phyloP scores from a whole-genome alignment of 1,140 invertebrate genomes.

The Leptonema lineaticorne region DNA sequence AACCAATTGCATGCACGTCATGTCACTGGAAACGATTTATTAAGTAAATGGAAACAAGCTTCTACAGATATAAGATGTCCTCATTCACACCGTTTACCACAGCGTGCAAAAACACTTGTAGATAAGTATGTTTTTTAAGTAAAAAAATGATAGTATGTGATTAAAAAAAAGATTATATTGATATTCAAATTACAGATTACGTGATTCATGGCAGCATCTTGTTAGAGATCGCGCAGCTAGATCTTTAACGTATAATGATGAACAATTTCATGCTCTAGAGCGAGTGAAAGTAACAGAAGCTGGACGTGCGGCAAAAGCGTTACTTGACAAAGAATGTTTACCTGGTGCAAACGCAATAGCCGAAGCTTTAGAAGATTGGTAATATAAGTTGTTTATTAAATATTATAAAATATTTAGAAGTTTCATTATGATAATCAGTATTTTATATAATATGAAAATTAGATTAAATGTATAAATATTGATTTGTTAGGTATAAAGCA shows the following conservation, averaged over 20 bases:
- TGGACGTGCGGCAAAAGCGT: conserved; percentile 63
- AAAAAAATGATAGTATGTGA: too few relatives aligned
- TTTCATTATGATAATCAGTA: neutral
- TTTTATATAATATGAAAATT: too few relatives aligned
- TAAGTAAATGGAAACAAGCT: conserved; percentile 72
- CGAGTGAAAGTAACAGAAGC: conserved; percentile 74
- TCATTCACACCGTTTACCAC: conserved; percentile 63
- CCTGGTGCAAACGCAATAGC: conserved; percentile 67
- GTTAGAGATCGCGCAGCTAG: conserved; percentile 82
- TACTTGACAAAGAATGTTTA: conserved; percentile 67
- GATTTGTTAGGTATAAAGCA: conserved; percentile 65
- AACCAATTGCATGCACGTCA: conserved; percentile 47
- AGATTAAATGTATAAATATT: neutral
- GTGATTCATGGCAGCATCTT: conserved; percentile 91
- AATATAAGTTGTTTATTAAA: neutral
- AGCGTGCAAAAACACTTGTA: conserved; percentile 72
- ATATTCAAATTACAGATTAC: conserved; percentile 55
- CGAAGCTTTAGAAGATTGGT: conserved; percentile 76
- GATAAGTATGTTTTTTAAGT: conserved; percentile 48
- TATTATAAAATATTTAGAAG: neutral
- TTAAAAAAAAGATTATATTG: too few relatives aligned
- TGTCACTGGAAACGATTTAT: conserved; percentile 59
- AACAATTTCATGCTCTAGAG: conserved; percentile 90
- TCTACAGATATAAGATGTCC: conserved; percentile 68
- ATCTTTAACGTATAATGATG: conserved; percentile 85